phyloP scores from a whole-genome alignment of 2,797 vertebrate species.

The Mastacembelus armatus region DNA sequence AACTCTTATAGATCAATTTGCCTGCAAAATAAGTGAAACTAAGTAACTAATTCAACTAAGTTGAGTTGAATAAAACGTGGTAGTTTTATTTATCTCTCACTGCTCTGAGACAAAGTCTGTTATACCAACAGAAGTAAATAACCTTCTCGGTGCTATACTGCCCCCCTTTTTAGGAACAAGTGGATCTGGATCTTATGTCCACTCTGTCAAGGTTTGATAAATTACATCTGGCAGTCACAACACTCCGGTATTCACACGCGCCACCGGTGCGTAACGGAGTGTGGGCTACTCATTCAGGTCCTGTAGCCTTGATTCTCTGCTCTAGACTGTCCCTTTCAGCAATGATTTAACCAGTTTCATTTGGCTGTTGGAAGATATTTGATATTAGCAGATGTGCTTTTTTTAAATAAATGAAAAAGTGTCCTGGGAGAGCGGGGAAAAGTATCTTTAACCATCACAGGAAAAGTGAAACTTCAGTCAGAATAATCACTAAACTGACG shows the following conservation, averaged over 20 bases:
- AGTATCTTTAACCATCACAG: not conserved
- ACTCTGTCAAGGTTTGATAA: not conserved
- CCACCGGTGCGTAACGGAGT: not conserved
- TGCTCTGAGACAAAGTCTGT: no score
- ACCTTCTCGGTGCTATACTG: no score
- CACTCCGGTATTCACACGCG: not conserved
- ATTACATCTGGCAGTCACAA: not conserved
- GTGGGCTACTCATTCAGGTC: fast-evolving
- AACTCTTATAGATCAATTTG: no score
- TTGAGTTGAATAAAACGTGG: no score
- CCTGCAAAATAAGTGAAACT: no score
- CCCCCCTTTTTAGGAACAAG: no score
- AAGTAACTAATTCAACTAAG: no score
- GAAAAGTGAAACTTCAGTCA: not conserved
- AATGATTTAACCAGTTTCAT: not conserved
- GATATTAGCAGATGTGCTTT: not conserved
- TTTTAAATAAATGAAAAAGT: not conserved
- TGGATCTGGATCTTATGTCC: not conserved
- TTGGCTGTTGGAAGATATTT: not conserved
- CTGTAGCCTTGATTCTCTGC: no score
- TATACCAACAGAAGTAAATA: no score
- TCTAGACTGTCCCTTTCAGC: not conserved
- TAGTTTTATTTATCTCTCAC: no score
- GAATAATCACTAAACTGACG: not conserved
- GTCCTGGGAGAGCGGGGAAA: not conserved